Percentiles rank a stretch among this genome's conserved stretches.
Evolutionary conservation across 2,797 vertebrate species (phyloP).

Genomic region (Eurystomus glaucurus): DNA sequence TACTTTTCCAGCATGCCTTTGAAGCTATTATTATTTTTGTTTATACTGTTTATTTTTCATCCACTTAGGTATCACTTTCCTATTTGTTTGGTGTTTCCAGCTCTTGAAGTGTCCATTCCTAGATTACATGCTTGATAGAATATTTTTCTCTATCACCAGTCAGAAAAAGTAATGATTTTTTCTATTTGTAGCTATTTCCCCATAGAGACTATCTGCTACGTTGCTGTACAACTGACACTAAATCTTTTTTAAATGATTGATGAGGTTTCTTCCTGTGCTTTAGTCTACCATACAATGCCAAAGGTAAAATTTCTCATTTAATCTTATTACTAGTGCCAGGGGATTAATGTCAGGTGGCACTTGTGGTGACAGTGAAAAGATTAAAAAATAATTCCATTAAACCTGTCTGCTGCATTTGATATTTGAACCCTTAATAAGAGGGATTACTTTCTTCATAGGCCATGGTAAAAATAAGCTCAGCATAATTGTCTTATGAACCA

Average conservation of each 20-base stretch:
- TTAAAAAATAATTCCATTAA: slow-evolving; percentile 70
- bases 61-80: not conserved
- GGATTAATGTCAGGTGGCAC: slow-evolving; percentile 69
- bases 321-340: slow-evolving; percentile 41
- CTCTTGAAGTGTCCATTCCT: not conserved
- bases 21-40: not conserved
- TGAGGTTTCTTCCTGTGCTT: slow-evolving; percentile 12
- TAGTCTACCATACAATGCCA: slow-evolving; percentile 21
- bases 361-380: slow-evolving; percentile 63
- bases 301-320: slow-evolving; percentile 63
- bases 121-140: not conserved
- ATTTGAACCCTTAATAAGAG: slow-evolving; percentile 60
- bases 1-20: not conserved
- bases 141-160: not conserved
- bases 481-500: slow-evolving; percentile 58
- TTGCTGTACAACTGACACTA: not conserved
- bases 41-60: not conserved
- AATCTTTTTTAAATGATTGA: slow-evolving; percentile 11
- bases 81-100: not conserved
- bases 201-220: not conserved
- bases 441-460: slow-evolving; percentile 56
- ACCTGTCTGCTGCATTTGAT: slow-evolving; percentile 52
- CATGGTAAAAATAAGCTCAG: slow-evolving; percentile 28
- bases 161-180: not conserved
- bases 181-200: not conserved